Base-by-base conservation (phyloP, 2,797 vertebrate species). In the Platalea minor region DNA sequence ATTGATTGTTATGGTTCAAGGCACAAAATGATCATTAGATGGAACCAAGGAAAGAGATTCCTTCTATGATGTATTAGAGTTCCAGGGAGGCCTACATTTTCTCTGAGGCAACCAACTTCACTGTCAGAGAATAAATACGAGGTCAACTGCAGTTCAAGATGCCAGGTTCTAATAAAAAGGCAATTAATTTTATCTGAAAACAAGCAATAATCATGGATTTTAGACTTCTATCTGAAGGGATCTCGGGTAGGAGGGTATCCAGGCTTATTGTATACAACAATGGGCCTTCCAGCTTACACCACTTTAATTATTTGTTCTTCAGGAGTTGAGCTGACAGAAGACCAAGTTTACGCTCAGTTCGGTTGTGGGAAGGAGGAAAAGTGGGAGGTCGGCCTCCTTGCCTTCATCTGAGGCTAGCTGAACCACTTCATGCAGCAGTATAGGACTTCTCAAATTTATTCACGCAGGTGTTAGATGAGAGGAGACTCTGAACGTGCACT, bases 1-100 rank as follows among this genome's bases (percentile, higher is more conserved):
- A 96, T 84, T 75, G 91, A 91, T 94, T 39, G 26, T 82, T 77
- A 93, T 3, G 53, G 92, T 51, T 75, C 89, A 25, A 39, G 87
- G 89, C 13, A 84, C 50, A 95, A 91, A 94, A 85, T 16, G 41
- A 80, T 93, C 57, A 63, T 85, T 67, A 94, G 60, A 43, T 46
- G 53, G 74, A 90, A 48, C 46, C 29, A 85, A 76, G 33, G 29
- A 37, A 61, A 54, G 28, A 33, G 54, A 16, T 81, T 92, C 88
- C 64, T 86, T 24, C 51, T 13, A 10, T 45, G 50, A 53, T 46
- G 15, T 9, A 92, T 73, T 41, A n/a, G 0, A 67, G 17, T 31
- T 57, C 50, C 28, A 91, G 75, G 43, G 39, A 94, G 57, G 56
- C 17, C 84, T 88, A 69, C 6, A 24, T 74, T 91, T 91, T 57